Evolutionary conservation across 2,113 vertebrate species (phyloP).

Genomic region (Aviceda subcristata): DNA sequence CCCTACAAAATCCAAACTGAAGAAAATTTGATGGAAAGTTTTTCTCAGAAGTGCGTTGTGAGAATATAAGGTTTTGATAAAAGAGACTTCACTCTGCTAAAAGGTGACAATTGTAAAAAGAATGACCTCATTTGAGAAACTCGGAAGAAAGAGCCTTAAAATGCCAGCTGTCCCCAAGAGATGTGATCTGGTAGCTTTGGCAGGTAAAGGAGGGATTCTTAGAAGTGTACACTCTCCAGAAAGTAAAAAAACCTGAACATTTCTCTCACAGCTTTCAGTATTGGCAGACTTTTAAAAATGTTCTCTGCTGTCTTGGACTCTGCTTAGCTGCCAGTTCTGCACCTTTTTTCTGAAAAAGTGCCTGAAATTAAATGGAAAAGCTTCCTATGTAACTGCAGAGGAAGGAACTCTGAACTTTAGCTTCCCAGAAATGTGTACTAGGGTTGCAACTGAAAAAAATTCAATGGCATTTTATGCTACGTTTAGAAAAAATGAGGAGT

Average conservation of each 20-base stretch:
- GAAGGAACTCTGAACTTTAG: not conserved
- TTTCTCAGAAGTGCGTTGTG: not conserved
- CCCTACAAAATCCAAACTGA: not conserved
- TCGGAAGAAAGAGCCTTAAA: not conserved
- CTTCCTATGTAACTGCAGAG: not conserved
- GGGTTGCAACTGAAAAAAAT: not conserved
- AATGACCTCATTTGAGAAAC: conserved; percentile 20
- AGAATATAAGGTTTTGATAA: not conserved
- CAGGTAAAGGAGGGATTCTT: not conserved
- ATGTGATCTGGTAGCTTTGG: not conserved
- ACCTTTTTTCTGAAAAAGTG: not conserved
- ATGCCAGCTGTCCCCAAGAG: not conserved
- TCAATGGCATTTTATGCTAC: not conserved
- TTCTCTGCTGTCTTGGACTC: not conserved
- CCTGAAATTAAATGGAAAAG: not conserved
- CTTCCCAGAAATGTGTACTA: not conserved
- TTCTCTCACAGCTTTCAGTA: not conserved
- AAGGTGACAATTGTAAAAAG: not conserved
- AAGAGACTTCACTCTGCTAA: not conserved
- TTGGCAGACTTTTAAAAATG: not conserved
- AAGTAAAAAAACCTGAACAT: not conserved
- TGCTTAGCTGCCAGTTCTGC: not conserved
- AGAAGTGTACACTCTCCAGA: not conserved
- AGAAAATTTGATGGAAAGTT: not conserved
- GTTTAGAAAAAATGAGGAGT: not conserved